Percentiles rank a stretch among this genome's conserved stretches.
phyloP scores from a whole-genome alignment of 1,140 invertebrate species.

The Calephelis nemesis region DNA sequence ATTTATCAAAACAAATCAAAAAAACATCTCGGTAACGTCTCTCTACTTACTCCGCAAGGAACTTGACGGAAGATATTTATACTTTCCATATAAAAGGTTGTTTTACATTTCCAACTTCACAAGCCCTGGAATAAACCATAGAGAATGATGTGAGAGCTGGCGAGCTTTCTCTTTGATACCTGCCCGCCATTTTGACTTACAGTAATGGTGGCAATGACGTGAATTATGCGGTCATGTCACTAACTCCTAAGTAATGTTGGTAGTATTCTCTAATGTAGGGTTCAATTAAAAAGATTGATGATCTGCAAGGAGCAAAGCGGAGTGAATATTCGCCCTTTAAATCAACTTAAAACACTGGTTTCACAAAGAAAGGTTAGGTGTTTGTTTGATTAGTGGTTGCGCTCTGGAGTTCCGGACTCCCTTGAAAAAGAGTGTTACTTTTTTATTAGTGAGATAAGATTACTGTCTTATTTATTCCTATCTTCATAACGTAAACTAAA shows the following conservation, averaged over 20 bases:
- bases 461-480: too few species aligned
- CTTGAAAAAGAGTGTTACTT: too few species aligned
- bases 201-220: conserved; percentile 69
- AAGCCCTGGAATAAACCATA: conserved; percentile 57
- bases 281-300: conserved; percentile 56
- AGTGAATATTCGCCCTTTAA: neutral
- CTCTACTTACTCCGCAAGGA: too few species aligned
- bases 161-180: conserved; percentile 76
- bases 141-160: conserved; percentile 76
- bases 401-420: too few species aligned
- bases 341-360: neutral
- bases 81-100: neutral
- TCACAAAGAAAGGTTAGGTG: too few species aligned
- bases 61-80: too few species aligned
- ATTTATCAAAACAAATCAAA: too few species aligned
- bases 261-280: conserved; percentile 58
- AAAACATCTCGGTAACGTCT: too few species aligned
- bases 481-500: too few species aligned
- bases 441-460: too few species aligned
- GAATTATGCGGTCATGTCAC: conserved; percentile 71
- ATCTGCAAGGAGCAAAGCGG: conserved; percentile 29
- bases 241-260: conserved; percentile 67
- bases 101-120: neutral
- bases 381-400: too few species aligned
- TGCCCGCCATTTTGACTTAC: conserved; percentile 76